Base-by-base conservation (phyloP, 2,113 vertebrate genomes). In the Tiliqua scincoides region DNA sequence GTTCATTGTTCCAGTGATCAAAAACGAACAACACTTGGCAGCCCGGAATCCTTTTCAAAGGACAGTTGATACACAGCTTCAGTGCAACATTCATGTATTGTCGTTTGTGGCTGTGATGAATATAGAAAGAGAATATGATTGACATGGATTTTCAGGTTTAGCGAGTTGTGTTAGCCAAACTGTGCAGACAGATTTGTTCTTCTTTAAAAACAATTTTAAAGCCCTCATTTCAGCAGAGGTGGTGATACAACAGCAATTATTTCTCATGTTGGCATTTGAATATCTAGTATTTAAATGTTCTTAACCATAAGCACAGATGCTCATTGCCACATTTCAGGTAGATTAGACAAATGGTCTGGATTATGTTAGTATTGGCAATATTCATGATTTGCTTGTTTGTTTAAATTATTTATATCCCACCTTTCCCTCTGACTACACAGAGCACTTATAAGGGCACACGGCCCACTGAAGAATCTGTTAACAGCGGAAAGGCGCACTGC, bases 1-100 rank as follows among this genome's bases (percentile, higher is more conserved):
- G 48, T 63, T 85, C 40, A 82, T 0, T 88, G 83, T 89, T 91
- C 52, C n/a, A 89, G 4, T 18, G 79, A 89, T 83, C 86, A 71
- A 0, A 83, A 85, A 91, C 54, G 71, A n/a, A 89, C 91, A 78
- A 8, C n/a, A 5, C 82, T 37, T 25, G 84, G 21, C 76, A 52
- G 70, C 71, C 85, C 35, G 43, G n/a, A 40, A 9, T 86, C 32
- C 91, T 2, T n/a, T 86, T 87, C 68, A 83, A 82, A 83, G n/a
- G 59, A 10, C 71, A 75, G 17, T 68, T 77, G 32, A 27, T 65
- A 82, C 30, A 54, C 70, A n/a, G 25, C 40, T 88, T 27, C 82
- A 90, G 30, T 52, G 4, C 43, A 75, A 52, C 54, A 20, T 68
- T 90, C 17, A 5, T 63, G 9, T 89, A 71, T 85, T 17, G 77